Evolutionary conservation across 2,113 vertebrate species (phyloP).

Genomic region (Lonchura striata): DNA sequence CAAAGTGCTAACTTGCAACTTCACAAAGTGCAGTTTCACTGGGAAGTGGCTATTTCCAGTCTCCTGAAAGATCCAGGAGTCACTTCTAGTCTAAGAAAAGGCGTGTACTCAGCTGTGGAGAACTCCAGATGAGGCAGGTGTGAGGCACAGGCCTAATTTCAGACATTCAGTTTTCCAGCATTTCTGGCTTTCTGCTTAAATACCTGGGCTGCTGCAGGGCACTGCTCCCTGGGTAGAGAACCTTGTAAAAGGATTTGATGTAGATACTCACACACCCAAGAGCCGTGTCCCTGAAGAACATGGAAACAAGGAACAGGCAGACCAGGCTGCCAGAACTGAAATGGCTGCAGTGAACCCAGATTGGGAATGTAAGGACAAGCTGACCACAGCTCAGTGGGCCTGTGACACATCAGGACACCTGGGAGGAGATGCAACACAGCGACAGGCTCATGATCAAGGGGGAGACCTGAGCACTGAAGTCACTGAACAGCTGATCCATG

Average conservation of each 20-base stretch:
- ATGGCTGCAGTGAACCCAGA: neutral
- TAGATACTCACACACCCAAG: neutral
- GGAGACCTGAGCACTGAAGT: neutral
- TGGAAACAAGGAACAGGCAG: neutral
- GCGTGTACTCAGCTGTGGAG: neutral
- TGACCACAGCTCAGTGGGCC: neutral
- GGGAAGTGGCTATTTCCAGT: neutral
- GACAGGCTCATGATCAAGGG: rapidly evolving
- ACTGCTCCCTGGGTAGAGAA: neutral
- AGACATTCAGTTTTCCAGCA: neutral
- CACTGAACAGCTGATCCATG: neutral
- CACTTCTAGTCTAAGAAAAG: neutral
- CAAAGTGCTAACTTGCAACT: neutral
- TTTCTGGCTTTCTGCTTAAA: neutral
- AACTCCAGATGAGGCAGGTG: neutral
- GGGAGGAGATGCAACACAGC: neutral
- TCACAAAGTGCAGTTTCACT: neutral
- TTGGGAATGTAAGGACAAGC: rapidly evolving
- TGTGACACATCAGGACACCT: neutral
- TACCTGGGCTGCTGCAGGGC: neutral
- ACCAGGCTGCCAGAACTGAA: neutral
- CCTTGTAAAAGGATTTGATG: rapidly evolving
- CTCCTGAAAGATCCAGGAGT: neutral
- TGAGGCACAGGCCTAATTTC: neutral
- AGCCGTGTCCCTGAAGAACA: neutral